phyloP scores from a whole-genome alignment of 2,797 vertebrate genomes.

The Melanotaenia parkinsoni region DNA sequence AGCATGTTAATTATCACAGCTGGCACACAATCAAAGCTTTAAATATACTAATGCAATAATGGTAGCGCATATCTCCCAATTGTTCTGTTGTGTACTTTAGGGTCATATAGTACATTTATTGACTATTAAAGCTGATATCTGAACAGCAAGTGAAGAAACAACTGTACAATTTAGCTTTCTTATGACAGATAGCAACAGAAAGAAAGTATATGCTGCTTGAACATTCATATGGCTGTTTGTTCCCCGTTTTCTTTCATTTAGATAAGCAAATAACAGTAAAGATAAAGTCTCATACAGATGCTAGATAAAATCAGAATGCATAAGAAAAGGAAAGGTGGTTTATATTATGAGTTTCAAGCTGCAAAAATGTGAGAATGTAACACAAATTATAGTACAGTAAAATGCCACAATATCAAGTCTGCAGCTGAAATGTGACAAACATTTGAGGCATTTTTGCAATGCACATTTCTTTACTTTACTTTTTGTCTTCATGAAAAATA shows the following conservation, averaged over 20 bases:
- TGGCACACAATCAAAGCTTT: conserved; percentile 21
- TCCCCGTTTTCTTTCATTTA: neutral
- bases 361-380: neutral
- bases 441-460: neutral
- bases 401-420: neutral
- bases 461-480: neutral
- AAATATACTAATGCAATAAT: conserved; percentile 28
- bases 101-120: conserved; percentile 28
- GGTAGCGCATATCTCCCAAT: conserved; percentile 37
- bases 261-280: conserved; percentile 32
- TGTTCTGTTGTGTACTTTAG: conserved; percentile 14
- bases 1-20: conserved; percentile 8
- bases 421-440: neutral
- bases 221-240: neutral
- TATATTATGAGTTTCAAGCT: neutral
- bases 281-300: conserved; percentile 7
- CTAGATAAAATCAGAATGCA: neutral
- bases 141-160: conserved; percentile 10
- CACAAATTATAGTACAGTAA: neutral
- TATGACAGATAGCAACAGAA: neutral
- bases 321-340: neutral
- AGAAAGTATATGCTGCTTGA: neutral
- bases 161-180: neutral
- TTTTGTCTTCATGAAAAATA: neutral
- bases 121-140: conserved; percentile 29